A percentile compares a stretch with the other conserved stretches of the same genome.
Conservation (phyloP, 2,797 vertebrate genomes). For the Tarsius wallacei region DNA sequence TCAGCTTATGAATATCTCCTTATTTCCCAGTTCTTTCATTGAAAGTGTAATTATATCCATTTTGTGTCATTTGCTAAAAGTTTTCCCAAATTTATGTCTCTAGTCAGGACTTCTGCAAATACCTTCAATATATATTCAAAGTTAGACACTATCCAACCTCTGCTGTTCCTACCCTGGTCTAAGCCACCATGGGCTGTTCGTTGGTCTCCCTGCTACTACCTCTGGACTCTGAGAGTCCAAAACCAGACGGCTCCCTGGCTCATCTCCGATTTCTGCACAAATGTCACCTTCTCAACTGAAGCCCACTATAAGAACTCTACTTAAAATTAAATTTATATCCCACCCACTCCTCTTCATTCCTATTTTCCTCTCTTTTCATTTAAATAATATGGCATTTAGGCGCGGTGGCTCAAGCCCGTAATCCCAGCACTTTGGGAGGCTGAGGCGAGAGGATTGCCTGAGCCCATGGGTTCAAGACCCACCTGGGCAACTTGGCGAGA, state of each 20-base stretch:
- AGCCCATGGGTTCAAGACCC: too few relatives aligned
- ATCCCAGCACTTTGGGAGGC: too few relatives aligned
- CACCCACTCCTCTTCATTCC: not conserved
- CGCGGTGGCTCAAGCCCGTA: too few relatives aligned
- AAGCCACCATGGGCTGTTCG: not conserved
- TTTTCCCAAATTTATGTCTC: not conserved
- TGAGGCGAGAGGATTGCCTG: too few relatives aligned
- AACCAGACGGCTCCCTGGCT: not conserved
- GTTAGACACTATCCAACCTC: not conserved
- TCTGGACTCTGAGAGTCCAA: not conserved
- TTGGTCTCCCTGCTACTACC: not conserved
- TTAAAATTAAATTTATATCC: not conserved
- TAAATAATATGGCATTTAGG: not conserved
- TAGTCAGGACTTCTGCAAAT: not conserved
- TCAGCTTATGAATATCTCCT: not conserved
- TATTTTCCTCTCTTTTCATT: not conserved
- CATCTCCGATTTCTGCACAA: not conserved
- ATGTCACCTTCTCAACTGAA: not conserved
- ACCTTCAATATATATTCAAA: not conserved
- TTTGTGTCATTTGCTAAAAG: not conserved
- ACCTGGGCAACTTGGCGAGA: too few relatives aligned
- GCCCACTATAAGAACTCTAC: not conserved
- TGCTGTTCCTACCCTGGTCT: not conserved
- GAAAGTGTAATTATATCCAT: not conserved
- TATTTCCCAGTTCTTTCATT: not conserved